Conservation (phyloP, 2,113 vertebrate genomes). For the Syngnathus scovelli region DNA sequence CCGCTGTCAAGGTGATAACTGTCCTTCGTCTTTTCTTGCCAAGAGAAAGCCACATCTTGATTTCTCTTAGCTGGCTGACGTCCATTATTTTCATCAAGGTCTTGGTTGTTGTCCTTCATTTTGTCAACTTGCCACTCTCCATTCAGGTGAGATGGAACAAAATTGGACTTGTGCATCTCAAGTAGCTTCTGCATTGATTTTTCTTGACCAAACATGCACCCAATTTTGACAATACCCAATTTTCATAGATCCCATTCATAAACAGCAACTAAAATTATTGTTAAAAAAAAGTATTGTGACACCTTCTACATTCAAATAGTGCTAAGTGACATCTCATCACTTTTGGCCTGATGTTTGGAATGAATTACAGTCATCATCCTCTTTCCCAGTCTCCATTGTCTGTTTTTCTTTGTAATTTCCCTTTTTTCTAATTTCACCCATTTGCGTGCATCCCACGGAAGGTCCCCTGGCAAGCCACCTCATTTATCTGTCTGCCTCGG, state of each 20-base stretch:
- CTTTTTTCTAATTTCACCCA: background rate
- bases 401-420: conserved; percentile 3
- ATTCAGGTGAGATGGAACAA: conserved; percentile 23
- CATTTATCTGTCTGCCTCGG: conserved; percentile 32
- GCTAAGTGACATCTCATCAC: too few relatives aligned
- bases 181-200: conserved; percentile 13
- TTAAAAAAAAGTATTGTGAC: background rate
- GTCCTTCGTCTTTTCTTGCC: background rate
- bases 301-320: background rate
- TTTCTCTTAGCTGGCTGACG: conserved; percentile 15
- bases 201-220: too few relatives aligned
- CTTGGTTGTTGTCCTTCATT: conserved; percentile 31
- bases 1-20: conserved; percentile 7
- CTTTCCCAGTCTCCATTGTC: background rate
- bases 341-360: background rate
- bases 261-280: too few relatives aligned
- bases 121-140: conserved; percentile 14
- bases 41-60: conserved; percentile 1
- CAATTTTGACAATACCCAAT: too few relatives aligned
- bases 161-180: conserved; percentile 40
- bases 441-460: conserved; percentile 21
- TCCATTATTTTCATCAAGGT: conserved; percentile 26
- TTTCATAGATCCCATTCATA: too few relatives aligned
- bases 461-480: conserved; percentile 17
- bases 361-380: conserved; percentile 3